Evolutionary conservation across 2,797 vertebrate species (phyloP), one percentile per base, ranked within the genome.

Genomic region (Aldrovandia affinis): DNA sequence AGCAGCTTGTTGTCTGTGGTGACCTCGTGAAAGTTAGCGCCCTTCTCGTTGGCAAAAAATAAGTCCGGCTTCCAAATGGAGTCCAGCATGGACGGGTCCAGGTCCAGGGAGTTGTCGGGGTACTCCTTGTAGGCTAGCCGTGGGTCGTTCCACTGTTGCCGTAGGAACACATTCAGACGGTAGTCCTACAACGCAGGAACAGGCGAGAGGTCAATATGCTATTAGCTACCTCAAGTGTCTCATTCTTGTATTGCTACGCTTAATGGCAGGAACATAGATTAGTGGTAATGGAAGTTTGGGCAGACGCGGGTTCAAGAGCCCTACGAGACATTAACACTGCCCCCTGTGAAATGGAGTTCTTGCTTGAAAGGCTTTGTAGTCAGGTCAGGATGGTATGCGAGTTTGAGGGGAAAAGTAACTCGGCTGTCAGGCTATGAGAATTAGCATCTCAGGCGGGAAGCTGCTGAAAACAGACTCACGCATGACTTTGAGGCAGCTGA

Each of bases 1-100:
- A 99, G 93, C 75, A 99, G 93, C 92, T 99, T 99, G 95, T 99
- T 98, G 93, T 98, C 97, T 0, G 97, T 98, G 84, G 97, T 98
- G 93, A 98, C 97, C 90, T 97, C 98, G 0, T 99, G 97, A 93
- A 99, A 99, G 90, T 96, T 97, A 90, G 98, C 97, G 80, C 97
- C 97, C 91, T 99, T 99, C 91, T 99, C 97, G 0, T 99, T 99
- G 88, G 97, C 97, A 0, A 99, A 98, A 95, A 98, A 99, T 86
- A 99, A 89, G 85, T 99, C 97, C 7, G 97, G 98, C 92, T 98
- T 99, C 97, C 97, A 99, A 93, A 98, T 99, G n/a, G n/a, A n/a
- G n/a, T n/a, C n/a, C n/a, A n/a, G n/a, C n/a, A n/a, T n/a, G n/a
- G n/a, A n/a, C n/a, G n/a, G n/a, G n/a, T n/a, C n/a, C n/a, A n/a